Evolutionary conservation across 2,888 invertebrate genomes (phyloP).

Genomic region (Mythimna lalbum): DNA sequence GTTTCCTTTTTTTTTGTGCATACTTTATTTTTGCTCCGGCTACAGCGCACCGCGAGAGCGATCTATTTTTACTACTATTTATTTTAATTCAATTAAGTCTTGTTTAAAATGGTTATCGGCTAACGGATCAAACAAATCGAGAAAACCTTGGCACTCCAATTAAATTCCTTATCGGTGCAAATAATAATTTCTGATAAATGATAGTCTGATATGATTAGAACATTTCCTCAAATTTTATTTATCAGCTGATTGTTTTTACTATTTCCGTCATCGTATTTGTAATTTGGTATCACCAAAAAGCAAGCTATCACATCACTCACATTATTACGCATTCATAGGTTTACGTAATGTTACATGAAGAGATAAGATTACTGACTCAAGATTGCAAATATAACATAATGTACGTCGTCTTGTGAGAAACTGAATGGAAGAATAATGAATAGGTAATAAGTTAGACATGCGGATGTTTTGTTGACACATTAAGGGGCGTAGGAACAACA

Average conservation of each 20-base stretch:
- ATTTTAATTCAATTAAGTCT: constrained; percentile 8
- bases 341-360: constrained; percentile 43
- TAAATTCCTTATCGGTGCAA: constrained; percentile 32
- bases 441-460: constrained; percentile 39
- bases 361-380: constrained; percentile 58
- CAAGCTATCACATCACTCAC: constrained; percentile 28
- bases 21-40: constrained; percentile 38
- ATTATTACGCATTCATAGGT: constrained; percentile 29
- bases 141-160: constrained; percentile 38
- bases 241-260: constrained; percentile 45
- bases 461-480: constrained; percentile 32
- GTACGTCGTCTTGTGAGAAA: constrained; percentile 32
- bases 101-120: constrained; percentile 2
- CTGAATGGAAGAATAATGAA: constrained; percentile 56
- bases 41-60: constrained; percentile 6
- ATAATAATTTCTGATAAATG: constrained; percentile 20
- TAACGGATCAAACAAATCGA: constrained; percentile 11
- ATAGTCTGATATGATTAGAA: constrained; percentile 29
- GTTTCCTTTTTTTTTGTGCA: constrained; percentile 12
- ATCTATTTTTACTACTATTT: constrained; percentile 46
- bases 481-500: constrained; percentile 14
- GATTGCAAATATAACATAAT: constrained; percentile 39
- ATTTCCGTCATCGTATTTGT: constrained; percentile 33
- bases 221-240: constrained; percentile 48
- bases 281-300: constrained; percentile 28